Evolutionary conservation across 2,797 vertebrate species (phyloP), one percentile per base, ranked within the genome.

Genomic region (Benthosema pterotum): DNA sequence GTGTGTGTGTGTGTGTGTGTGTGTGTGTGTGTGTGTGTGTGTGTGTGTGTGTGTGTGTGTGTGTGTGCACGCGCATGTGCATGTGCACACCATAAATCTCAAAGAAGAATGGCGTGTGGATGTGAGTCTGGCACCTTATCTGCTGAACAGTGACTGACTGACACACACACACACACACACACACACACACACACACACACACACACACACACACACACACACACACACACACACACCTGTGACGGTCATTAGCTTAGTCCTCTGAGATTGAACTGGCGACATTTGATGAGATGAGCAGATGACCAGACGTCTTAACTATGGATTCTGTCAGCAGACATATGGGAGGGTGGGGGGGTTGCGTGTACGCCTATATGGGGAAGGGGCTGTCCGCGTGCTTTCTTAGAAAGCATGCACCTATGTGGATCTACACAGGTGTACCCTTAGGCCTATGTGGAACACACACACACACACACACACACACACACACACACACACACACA

Each of bases 311-410:
- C 58, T 60, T 65, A 11, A 57, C 62, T 3, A 2, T 13, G 42
- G 75, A 61, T 60, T 78, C 73, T 67, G 52, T 81, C 65, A 70
- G 48, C 2, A 9, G 8, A 72, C 61, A 63, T 55, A 73, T 48
- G 16, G 63, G 16, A 16, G 60, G 42, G 0, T 32, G 63, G 62
- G 59, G 45, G 49, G 51, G 49, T 54, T 13, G 53, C 54, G 75
- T 63, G 66, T n/a, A n/a, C n/a, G n/a, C n/a, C n/a, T n/a, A n/a
- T n/a, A n/a, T n/a, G 80, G 50, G 13, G 14, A 51, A 55, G 75
- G 63, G 66, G 80, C 47, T 12, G 22, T 58, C 48, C 57, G 53
- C 51, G 7, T 51, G 59, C 11, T 53, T 58, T 45, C 57, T 66
- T 60, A 77, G 45, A 60, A 57, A 67, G 7, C 56, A 50, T 42